phyloP scores from a whole-genome alignment of 2,113 vertebrate genomes.

The Ictidomys tridecemlineatus region DNA sequence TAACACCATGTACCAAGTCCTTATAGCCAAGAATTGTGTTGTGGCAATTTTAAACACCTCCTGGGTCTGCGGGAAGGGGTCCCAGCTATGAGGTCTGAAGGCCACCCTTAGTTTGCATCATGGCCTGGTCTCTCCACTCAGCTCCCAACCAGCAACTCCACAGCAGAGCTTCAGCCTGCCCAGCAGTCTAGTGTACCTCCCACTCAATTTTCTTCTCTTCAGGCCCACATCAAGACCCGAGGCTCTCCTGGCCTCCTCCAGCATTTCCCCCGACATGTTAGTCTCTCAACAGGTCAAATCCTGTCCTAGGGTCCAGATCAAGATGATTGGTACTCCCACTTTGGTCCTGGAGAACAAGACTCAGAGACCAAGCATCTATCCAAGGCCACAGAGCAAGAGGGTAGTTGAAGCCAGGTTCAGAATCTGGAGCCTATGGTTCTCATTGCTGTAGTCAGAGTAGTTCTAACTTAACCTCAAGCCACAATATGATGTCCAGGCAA shows the following conservation, averaged over 20 bases:
- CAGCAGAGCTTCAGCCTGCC: neutral
- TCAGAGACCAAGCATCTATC: neutral
- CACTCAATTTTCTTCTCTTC: neutral
- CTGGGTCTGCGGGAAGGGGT: no score
- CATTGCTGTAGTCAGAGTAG: neutral
- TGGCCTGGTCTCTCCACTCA: no score
- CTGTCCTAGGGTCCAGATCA: neutral
- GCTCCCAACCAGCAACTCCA: neutral
- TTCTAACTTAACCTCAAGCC: neutral
- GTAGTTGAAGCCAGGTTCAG: no score
- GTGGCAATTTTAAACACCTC: accelerated
- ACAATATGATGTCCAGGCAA: neutral
- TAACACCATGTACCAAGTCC: no score
- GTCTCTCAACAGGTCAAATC: no score
- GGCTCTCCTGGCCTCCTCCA: neutral
- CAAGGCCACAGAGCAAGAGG: neutral
- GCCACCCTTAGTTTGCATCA: accelerated
- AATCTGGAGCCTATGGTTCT: neutral
- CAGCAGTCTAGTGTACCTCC: neutral
- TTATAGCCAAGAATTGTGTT: neutral
- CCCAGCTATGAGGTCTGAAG: no score
- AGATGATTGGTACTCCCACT: no score
- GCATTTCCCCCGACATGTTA: no score
- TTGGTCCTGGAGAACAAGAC: neutral
- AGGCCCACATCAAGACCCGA: neutral